phyloP scores from a whole-genome alignment of 2,113 vertebrate genomes.

The Lampris incognitus region DNA sequence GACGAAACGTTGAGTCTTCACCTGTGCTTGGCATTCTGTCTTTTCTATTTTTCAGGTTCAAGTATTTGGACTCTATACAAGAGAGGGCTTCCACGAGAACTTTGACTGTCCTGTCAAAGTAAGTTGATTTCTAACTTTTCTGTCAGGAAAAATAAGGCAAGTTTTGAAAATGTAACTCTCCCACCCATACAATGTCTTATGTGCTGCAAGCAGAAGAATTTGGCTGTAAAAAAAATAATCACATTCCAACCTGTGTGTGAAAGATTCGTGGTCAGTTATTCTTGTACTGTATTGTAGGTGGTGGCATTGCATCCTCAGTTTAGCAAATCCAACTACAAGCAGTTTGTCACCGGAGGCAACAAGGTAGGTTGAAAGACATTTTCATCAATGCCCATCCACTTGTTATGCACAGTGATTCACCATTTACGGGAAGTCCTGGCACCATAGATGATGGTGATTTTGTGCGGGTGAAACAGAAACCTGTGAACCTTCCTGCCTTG shows the following conservation, averaged over 20 bases:
- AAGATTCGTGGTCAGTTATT: background rate
- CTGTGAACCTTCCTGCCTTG: slow-evolving; percentile 40
- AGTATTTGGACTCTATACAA: slow-evolving; percentile 95
- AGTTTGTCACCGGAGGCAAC: slow-evolving; percentile 97
- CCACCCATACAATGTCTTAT: background rate
- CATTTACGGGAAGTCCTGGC: slow-evolving; percentile 23
- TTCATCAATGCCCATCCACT: background rate
- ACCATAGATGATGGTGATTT: slow-evolving; percentile 55
- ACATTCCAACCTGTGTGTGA: background rate
- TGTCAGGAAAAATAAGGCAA: too few relatives aligned
- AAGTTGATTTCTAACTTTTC: slow-evolving; percentile 59
- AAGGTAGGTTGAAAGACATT: slow-evolving; percentile 85
- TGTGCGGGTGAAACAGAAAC: slow-evolving; percentile 50
- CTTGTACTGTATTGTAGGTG: slow-evolving; percentile 67
- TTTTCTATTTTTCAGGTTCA: slow-evolving; percentile 86
- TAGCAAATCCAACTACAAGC: slow-evolving; percentile 93
- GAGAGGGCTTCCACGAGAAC: slow-evolving; percentile 95
- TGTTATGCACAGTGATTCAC: slow-evolving; percentile 33
- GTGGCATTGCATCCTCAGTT: slow-evolving; percentile 95
- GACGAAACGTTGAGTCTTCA: slow-evolving; percentile 62
- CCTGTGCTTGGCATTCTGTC: slow-evolving; percentile 53
- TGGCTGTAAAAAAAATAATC: background rate
- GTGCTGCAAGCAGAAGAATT: background rate
- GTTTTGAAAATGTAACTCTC: background rate
- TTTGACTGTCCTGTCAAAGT: slow-evolving; percentile 99